Base-by-base conservation (phyloP, 30 jellyfish, hydroid and myxozoan genomes). In the Cassiopea xamachana region DNA sequence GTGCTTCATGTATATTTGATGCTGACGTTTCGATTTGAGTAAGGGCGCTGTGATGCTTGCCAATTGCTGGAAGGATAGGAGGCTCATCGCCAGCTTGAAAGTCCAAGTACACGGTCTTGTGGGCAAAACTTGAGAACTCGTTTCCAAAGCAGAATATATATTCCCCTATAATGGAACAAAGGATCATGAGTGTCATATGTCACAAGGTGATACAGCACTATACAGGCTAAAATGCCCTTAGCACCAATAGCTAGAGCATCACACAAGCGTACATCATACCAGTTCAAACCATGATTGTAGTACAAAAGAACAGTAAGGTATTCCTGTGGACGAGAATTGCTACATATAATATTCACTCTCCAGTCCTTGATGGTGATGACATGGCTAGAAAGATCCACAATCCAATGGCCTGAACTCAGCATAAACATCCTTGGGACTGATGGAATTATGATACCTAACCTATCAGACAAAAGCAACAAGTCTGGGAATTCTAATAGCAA, bases 1-100 rank as follows among this genome's bases (percentile, higher is more conserved):
- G 85, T 1, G 99, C 96, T 80, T 95, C 99, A 92, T 95, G 99
- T 9, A 95, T 95, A 74, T 80, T 85, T 9, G 95, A 93, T 9
- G 99, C 95, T 19, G 99, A 87, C n/a, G 99, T 91, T 70, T 95
- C 99, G 55, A 95, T 49, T 84, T 89, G 93, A 19, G 99, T 95
- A 27, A 95, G 92, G 39, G 98, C 99, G 43, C 96, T 81, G 79
- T 95, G 99, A 74, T 92, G 98, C 45, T 62, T 69, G 46, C 97
- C 99, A 16, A 91, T 39, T 46, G 93, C 86, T 47, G 96, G 91
- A 5, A 78, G 51, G 10, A 91, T 59, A 6, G 98, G 93, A 17
- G 96, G 89, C 78, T 95, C 99, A 1, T 91, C 97, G 18, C 99
- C 99, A 17, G 97, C 85, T 87, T 95, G 98, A 88, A 95, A 95